phyloP scores from a whole-genome alignment of 2,113 vertebrate genomes.

The Brevimyrus niger region DNA sequence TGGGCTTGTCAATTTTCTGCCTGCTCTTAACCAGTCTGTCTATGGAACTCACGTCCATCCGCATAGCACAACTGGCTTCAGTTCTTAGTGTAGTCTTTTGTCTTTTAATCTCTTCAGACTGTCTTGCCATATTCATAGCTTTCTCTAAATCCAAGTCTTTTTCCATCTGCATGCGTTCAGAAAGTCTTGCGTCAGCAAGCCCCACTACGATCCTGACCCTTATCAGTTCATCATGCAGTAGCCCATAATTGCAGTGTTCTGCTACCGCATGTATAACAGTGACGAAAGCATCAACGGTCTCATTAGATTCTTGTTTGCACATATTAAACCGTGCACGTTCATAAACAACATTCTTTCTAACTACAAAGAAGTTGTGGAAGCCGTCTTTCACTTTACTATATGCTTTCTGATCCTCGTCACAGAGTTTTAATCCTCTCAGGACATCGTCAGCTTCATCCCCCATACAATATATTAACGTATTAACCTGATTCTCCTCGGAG shows the following conservation, averaged over 20 bases:
- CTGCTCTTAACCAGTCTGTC: background rate
- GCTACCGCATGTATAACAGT: background rate
- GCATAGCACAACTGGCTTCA: background rate
- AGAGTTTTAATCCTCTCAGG: background rate
- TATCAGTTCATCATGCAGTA: background rate
- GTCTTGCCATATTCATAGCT: background rate
- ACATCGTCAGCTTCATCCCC: background rate
- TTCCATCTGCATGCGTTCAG: background rate
- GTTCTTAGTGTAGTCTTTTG: background rate
- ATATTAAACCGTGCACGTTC: background rate
- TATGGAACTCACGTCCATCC: background rate
- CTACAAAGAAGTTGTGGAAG: background rate
- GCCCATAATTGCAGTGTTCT: background rate
- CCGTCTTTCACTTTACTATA: background rate
- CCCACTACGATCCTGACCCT: background rate
- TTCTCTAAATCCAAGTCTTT: background rate
- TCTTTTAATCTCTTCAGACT: background rate
- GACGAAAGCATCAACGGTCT: background rate
- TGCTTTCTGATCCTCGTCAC: background rate
- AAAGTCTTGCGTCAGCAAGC: background rate
- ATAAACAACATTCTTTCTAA: background rate
- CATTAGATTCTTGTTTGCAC: background rate
- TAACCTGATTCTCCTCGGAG: conserved; percentile 17
- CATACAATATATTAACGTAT: background rate
- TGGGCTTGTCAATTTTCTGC: background rate